Base-by-base conservation (phyloP, 1,140 invertebrate species). In the Drosophila novamexicana region DNA sequence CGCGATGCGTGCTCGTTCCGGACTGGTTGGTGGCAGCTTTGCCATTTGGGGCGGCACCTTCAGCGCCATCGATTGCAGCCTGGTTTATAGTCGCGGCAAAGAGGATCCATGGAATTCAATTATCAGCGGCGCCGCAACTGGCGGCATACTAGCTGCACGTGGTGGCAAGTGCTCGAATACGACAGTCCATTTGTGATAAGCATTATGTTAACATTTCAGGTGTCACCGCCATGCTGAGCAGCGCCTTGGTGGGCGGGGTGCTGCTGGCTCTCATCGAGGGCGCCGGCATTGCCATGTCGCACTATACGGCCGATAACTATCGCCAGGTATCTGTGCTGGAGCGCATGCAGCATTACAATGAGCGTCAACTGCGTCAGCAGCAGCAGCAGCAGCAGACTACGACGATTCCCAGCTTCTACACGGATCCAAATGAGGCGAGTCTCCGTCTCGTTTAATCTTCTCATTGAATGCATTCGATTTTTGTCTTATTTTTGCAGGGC, bases 51-150 rank as follows among this genome's bases (percentile, higher is more conserved):
- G 80, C n/a, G 75, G 77, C 44, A 79, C 75, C 6, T 89, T 79
- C 29, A 89, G 84, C 14, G 68, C 69, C 37, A 79, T 89, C 16
- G 85, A 89, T 34, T 89, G 84, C 22, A 61, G 64, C 0, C 39
- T 89, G 68, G 69, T 89, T n/a, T 70, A 76, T 10, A 8, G 18
- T 2, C 77, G 84, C 32, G 53, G 70, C 45, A 89, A 79, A 50
- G 84, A 89, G 63, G 84, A 89, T 65, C 81, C 84, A 0, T 89
- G 84, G 85, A 89, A 89, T 39, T 80, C 84, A 0, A 73, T 89
- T 0, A 71, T 89, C 0, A 89, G 84, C 10, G 84, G 84, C 4
- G 85, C 80, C 7, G 54, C 68, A 9, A 89, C 84, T 52, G 84
- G 84, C 7, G 84, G 68, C 14, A 49, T 89, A 0, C 49, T 89